Evolutionary conservation across 2,113 vertebrate genomes (phyloP), one percentile per base, ranked within the genome.

Genomic region (Nothobranchius furzeri): DNA sequence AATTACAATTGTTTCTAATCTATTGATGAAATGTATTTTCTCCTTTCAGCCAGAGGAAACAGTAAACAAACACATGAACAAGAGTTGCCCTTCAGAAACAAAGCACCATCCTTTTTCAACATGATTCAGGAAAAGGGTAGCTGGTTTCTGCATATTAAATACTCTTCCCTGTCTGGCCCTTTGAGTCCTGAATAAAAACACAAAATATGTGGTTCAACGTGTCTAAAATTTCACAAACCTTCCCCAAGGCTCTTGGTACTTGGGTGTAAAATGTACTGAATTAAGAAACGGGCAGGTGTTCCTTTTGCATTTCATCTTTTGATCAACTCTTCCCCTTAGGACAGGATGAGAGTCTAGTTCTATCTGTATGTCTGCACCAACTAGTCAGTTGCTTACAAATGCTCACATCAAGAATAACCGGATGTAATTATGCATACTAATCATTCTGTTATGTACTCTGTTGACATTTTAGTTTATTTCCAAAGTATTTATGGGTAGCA

Each of bases 121-220:
- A 57, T 35, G 20, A 72, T 17, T 14, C 36, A 73, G 35, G 11
- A 50, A 17, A 50, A 17, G 60, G 52, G 56, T 51, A 69, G 61
- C 61, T 65, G 64, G 24, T 60, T 79, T 17, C 60, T 77, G 17
- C 51, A 70, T 68, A 72, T 37, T 40, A 64, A 64, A 17, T 60
- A 58, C 48, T 69, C 11, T 17, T 67, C 24, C 40, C n/a, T 25
- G 47, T 49, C 20, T 48, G 4, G 40, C 13, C 17, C 35, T 49
- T 49, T 15, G 12, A 17, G 14, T 40, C 46, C 46, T 67, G 40
- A 62, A 64, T 73, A 62, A 75, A 64, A 64, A 59, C 46, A 56
- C 37, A 69, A 25, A 63, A 40, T 13, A 52, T 2, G 3, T 12
- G 12, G 36, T 78, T 52, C 4, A 54, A 25, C 10, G 43, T 58